Base-by-base conservation (phyloP, 2,113 vertebrate species). In the Nesoenas mayeri region DNA sequence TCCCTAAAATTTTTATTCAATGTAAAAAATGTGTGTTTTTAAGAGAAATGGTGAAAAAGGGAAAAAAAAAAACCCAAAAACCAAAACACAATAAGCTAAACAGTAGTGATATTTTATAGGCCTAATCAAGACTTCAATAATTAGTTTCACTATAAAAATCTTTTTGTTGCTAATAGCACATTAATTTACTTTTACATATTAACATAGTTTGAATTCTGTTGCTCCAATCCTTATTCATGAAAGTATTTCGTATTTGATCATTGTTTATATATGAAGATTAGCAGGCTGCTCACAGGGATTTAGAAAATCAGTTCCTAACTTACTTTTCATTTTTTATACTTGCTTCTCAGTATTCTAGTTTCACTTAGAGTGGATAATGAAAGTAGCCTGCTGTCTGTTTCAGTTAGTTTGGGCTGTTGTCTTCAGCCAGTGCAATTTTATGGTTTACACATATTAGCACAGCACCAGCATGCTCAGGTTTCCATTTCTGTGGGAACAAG, bases 261-360 rank as follows among this genome's bases (percentile, higher is more conserved):
- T 34, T 78, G 29, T 57, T 93, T 80, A 34, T 62, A 11, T 82
- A 21, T n/a, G 56, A 83, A 44, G 18, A 86, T 38, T 66, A 91
- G 14, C 29, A 88, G 44, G 47, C 10, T 85, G 18, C 47, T 94
- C 36, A 51, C 24, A 62, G 26, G 48, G 64, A 53, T 88, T 83
- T 74, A 66, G 48, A 88, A 91, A 85, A 94, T 74, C 34, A 56
- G 29, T 56, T 60, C 36, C 69, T 80, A 84, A 90, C 90, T 78
- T 91, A 71, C 72, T 88, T 95, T 90, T 88, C 34, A 57, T 34
- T 78, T 96, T 79, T 90, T 91, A 86, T 88, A 88, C 75, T 88
- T 93, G 58, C 44, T 85, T 81, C 61, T 65, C 48, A 50, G 38
- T 69, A 71, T 91, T 94, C 21, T 64, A 38, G 44, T 61, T 95